Percentiles rank a stretch among this genome's conserved stretches.
Evolutionary conservation across 1,140 invertebrate species (phyloP).

Genomic region (Steinernema khuongi): DNA sequence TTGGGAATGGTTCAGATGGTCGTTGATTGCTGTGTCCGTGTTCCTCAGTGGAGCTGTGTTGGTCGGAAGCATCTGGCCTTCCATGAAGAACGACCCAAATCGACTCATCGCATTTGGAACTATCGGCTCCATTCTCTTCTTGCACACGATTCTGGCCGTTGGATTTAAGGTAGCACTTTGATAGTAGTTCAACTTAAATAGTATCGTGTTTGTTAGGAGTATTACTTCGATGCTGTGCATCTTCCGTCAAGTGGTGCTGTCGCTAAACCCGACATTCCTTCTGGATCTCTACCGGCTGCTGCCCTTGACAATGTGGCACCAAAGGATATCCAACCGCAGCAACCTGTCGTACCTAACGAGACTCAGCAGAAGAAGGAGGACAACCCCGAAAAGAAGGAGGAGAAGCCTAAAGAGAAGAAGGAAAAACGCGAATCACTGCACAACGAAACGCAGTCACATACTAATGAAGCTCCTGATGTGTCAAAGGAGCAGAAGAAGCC

Average conservation of each 20-base stretch:
- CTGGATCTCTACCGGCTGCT: background rate
- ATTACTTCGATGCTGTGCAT: slow-evolving; percentile 37
- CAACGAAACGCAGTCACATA: background rate
- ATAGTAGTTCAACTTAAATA: background rate
- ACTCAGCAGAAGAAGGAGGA: background rate
- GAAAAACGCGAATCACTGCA: background rate
- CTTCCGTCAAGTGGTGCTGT: background rate
- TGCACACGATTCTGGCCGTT: background rate
- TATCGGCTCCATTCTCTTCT: background rate
- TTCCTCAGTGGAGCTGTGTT: slow-evolving; percentile 78
- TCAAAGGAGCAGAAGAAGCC: background rate
- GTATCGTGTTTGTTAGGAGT: slow-evolving; percentile 23
- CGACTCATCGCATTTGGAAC: slow-evolving; percentile 23
- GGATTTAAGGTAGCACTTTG: background rate
- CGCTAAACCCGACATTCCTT: background rate
- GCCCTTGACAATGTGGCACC: no score
- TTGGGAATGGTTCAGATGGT: slow-evolving; percentile 77
- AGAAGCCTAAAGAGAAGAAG: no score
- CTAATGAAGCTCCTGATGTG: background rate
- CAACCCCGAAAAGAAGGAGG: no score
- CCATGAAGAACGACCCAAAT: slow-evolving; percentile 66
- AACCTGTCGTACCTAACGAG: background rate
- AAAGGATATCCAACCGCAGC: no score
- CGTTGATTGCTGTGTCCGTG: slow-evolving; percentile 73
- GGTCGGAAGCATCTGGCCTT: slow-evolving; percentile 73